phyloP scores from a whole-genome alignment of 1,140 invertebrate genomes.

The Pissodes strobi region DNA sequence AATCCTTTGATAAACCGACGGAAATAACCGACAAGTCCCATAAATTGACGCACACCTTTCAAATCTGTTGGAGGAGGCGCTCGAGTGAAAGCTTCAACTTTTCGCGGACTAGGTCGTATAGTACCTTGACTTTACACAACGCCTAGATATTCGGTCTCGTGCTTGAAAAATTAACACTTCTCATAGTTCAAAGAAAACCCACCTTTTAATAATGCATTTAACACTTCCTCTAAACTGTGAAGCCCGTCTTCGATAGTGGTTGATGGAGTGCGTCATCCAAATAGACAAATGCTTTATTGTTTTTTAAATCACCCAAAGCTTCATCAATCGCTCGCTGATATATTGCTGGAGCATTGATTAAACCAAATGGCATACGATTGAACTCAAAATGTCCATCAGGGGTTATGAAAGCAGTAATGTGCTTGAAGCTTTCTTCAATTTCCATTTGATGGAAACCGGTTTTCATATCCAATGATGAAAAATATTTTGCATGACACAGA shows the following conservation, averaged over 20 bases:
- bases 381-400: slow-evolving; percentile 40
- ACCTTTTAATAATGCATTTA: slow-evolving; percentile 29
- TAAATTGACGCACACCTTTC: slow-evolving; percentile 47
- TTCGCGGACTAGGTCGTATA: slow-evolving; percentile 39
- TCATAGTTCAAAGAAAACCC: slow-evolving; percentile 34
- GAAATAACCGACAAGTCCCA: slow-evolving; percentile 46
- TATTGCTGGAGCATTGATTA: slow-evolving; percentile 40
- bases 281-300: slow-evolving; percentile 35
- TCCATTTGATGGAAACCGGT: too few relatives aligned
- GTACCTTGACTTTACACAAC: slow-evolving; percentile 35
- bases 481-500: slow-evolving; percentile 36
- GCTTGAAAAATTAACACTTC: slow-evolving; percentile 47
- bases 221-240: slow-evolving; percentile 31
- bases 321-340: slow-evolving; percentile 44
- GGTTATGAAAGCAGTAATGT: too few relatives aligned
- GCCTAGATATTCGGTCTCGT: slow-evolving; percentile 41
- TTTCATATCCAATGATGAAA: slow-evolving; percentile 45
- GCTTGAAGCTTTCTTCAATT: slow-evolving; percentile 51
- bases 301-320: slow-evolving; percentile 33
- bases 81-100: slow-evolving; percentile 42
- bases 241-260: slow-evolving; percentile 39
- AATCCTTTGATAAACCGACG: slow-evolving; percentile 41
- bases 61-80: slow-evolving; percentile 40
- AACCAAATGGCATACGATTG: slow-evolving; percentile 44
- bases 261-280: slow-evolving; percentile 47